Conservation (phyloP, 2,888 invertebrate genomes). For the Drosophila paramelanica region DNA sequence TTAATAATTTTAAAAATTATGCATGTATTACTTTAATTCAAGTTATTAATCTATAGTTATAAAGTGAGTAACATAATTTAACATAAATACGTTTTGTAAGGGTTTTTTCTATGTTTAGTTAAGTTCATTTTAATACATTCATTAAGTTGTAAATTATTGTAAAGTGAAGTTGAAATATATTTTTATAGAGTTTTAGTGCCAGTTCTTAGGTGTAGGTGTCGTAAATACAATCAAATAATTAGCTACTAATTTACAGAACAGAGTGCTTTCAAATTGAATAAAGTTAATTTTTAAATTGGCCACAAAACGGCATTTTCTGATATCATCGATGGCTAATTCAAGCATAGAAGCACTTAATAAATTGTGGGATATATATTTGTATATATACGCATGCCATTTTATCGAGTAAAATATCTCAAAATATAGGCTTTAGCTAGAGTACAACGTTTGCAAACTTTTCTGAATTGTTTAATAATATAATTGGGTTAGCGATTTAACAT, state of each 20-base stretch:
- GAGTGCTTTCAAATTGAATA: conserved; percentile 50
- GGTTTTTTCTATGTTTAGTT: conserved; percentile 39
- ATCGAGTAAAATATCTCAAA: conserved; percentile 38
- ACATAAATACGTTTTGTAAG: conserved; percentile 56
- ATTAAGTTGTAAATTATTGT: conserved; percentile 76
- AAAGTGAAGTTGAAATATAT: conserved; percentile 65
- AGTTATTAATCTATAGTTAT: conserved; percentile 65
- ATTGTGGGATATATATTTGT: conserved; percentile 21
- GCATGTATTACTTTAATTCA: conserved; percentile 70
- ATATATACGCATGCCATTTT: conserved; percentile 2
- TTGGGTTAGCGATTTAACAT: neutral
- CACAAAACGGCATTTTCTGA: neutral
- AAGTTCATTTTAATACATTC: conserved; percentile 75
- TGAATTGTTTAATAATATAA: neutral
- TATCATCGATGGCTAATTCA: conserved; percentile 9
- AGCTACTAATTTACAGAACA: conserved; percentile 73
- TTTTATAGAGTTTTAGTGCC: conserved; percentile 53
- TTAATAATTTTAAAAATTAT: conserved; percentile 72
- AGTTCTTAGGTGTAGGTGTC: conserved; percentile 56
- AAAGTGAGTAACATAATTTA: conserved; percentile 61
- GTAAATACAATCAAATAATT: conserved; percentile 76
- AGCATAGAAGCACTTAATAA: conserved; percentile 37
- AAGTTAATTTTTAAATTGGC: conserved; percentile 19
- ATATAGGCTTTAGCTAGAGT: conserved; percentile 22
- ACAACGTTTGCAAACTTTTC: conserved; percentile 19